These are phyloP conservation scores for Dinoponera quadriceps DNA, from an alignment of 1,140 invertebrate species.

Conservation along the genomic window DNA sequence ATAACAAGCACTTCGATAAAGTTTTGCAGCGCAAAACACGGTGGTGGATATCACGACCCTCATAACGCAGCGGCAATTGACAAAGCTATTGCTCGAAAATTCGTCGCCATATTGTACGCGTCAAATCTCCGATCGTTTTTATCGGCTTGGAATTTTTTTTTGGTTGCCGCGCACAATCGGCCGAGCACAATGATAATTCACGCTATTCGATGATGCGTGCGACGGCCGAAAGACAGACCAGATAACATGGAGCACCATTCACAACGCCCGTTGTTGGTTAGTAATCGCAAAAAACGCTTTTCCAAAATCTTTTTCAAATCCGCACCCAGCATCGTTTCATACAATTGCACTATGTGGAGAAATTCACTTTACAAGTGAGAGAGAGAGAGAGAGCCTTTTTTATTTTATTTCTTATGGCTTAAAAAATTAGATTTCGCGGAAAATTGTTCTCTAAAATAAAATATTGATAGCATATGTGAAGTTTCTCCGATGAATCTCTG, in stretches of 20 bases:
- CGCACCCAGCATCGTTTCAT: background rate
- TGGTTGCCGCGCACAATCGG: background rate
- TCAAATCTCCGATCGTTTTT: constrained; percentile 32
- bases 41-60: constrained; percentile 26
- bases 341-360: background rate
- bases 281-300: constrained; percentile 22
- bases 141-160: constrained; percentile 11
- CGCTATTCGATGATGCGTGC: constrained; percentile 14
- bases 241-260: background rate
- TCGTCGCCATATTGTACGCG: constrained; percentile 10
- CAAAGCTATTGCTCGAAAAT: constrained; percentile 37
- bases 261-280: constrained; percentile 5
- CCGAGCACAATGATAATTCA: constrained; percentile 37
- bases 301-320: constrained; percentile 47
- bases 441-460: too few species aligned
- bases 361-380: background rate
- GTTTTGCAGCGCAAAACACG: constrained; percentile 3
- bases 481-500: too few species aligned
- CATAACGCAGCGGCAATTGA: constrained; percentile 39
- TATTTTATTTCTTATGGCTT: too few species aligned
- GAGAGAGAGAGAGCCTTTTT: too few species aligned
- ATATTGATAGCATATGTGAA: too few species aligned
- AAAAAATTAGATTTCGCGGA: too few species aligned
- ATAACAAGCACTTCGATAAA: constrained; percentile 18
- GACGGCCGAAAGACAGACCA: constrained; percentile 7